These are phyloP conservation scores for Cebidichthys violaceus DNA, from an alignment of 2,113 vertebrate genomes.

Conservation along the genomic window DNA sequence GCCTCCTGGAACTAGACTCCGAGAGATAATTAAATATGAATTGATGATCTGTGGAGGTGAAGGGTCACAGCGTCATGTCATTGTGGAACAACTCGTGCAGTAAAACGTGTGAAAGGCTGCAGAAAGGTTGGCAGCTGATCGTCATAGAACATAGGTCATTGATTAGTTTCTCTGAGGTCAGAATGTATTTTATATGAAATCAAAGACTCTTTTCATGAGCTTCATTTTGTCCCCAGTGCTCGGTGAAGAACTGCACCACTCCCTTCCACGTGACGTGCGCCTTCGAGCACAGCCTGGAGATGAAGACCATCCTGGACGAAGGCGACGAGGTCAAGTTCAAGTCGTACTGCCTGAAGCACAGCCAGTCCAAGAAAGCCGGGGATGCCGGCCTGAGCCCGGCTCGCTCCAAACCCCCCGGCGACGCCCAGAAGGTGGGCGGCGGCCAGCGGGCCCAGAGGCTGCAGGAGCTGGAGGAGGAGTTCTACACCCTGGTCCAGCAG, in stretches of 20 bases:
- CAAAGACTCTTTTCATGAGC: no score
- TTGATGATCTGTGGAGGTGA: no score
- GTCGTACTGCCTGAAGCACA: conserved; percentile 97
- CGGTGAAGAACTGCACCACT: conserved; percentile 97
- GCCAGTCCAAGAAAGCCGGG: conserved; percentile 87
- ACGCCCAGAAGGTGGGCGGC: conserved; percentile 86
- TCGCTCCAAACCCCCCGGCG: conserved; percentile 86
- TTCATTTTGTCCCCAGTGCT: conserved; percentile 82
- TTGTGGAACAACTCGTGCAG: not conserved
- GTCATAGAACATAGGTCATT: no score
- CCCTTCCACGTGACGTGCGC: conserved; percentile 99
- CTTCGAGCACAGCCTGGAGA: conserved; percentile 97
- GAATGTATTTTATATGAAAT: no score
- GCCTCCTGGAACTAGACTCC: no score
- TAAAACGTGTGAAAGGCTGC: no score
- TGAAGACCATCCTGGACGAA: conserved; percentile 98
- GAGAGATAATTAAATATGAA: no score
- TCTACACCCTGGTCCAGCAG: conserved; percentile 89
- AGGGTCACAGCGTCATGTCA: no score
- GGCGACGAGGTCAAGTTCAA: conserved; percentile 98
- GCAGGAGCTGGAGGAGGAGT: conserved; percentile 95
- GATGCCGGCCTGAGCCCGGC: conserved; percentile 83
- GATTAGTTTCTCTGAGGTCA: no score
- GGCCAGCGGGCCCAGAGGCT: conserved; percentile 93
- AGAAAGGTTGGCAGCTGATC: no score